A percentile compares a stretch with the other conserved stretches of the same genome.
Conservation (phyloP, 2,888 invertebrate genomes). For the Chironomus riparius region DNA sequence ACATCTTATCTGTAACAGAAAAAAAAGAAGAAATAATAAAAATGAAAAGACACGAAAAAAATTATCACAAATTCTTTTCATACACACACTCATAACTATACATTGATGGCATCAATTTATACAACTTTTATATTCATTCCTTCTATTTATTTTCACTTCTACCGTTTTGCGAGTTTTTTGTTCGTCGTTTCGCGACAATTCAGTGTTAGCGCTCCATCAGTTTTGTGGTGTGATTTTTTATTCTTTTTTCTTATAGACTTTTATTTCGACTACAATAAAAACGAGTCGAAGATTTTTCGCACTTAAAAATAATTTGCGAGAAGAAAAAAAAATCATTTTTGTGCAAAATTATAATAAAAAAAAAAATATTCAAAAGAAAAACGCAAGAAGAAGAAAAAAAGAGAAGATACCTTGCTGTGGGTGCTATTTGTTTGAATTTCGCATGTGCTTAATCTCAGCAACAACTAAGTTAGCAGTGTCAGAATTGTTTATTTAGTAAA, state of each 20-base stretch:
- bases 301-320: no score
- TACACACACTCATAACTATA: background rate
- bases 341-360: background rate
- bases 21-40: no score
- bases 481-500: no score
- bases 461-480: no score
- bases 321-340: background rate
- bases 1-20: background rate
- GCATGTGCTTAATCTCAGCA: slow-evolving; percentile 7
- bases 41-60: background rate
- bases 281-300: no score
- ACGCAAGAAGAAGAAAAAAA: background rate
- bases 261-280: background rate
- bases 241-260: background rate
- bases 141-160: slow-evolving; percentile 18
- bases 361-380: background rate
- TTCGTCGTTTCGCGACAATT: slow-evolving; percentile 22
- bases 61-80: background rate
- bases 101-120: background rate
- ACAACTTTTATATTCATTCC: background rate
- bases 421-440: slow-evolving; percentile 15
- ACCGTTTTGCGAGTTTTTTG: slow-evolving; percentile 16
- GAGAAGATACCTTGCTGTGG: background rate
- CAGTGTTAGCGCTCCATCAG: slow-evolving; percentile 24
- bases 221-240: slow-evolving; percentile 10